phyloP scores from a whole-genome alignment of 37 sponge, comb jelly and placozoan species.

The Geodia barretti region DNA sequence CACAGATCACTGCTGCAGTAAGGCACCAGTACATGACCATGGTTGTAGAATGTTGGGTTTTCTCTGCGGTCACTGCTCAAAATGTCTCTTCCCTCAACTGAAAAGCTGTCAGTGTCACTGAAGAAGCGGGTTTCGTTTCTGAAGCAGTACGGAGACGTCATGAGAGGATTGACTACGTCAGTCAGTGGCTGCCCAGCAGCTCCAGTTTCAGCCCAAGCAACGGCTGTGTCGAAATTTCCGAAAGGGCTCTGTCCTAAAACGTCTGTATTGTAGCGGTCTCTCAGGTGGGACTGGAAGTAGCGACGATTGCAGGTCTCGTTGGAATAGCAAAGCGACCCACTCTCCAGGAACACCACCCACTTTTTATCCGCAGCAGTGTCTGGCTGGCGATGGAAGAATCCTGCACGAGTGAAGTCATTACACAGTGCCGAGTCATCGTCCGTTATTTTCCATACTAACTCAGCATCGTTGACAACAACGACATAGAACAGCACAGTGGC shows the following conservation, averaged over 20 bases:
- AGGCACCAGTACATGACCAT: slow-evolving; percentile 76
- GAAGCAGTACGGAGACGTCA: slow-evolving; percentile 51
- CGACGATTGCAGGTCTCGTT: slow-evolving; percentile 66
- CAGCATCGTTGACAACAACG: no score
- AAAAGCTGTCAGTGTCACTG: not conserved
- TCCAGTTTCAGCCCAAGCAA: slow-evolving; percentile 17
- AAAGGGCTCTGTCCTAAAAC: not conserved
- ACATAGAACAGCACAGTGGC: no score
- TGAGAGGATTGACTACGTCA: slow-evolving; percentile 20
- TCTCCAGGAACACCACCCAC: slow-evolving; percentile 89
- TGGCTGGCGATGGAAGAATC: slow-evolving; percentile 50
- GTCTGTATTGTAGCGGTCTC: not conserved
- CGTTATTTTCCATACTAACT: slow-evolving; percentile 39
- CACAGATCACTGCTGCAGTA: slow-evolving; percentile 80
- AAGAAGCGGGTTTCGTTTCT: not conserved
- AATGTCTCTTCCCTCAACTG: slow-evolving; percentile 57
- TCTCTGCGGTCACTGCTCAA: slow-evolving; percentile 1
- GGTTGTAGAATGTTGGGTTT: slow-evolving; percentile 44
- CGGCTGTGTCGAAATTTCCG: slow-evolving; percentile 3
- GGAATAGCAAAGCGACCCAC: slow-evolving; percentile 76
- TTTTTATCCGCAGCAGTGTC: slow-evolving; percentile 12
- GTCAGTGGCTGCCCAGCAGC: not conserved
- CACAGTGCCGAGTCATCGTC: slow-evolving; percentile 47
- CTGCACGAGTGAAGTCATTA: slow-evolving; percentile 78
- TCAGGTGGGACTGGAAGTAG: slow-evolving; percentile 18